Percentiles rank a stretch among this genome's conserved stretches.
These are phyloP conservation scores for Prosapia bicincta DNA, from an alignment of 2,888 invertebrate genomes.

Conservation along the genomic window DNA sequence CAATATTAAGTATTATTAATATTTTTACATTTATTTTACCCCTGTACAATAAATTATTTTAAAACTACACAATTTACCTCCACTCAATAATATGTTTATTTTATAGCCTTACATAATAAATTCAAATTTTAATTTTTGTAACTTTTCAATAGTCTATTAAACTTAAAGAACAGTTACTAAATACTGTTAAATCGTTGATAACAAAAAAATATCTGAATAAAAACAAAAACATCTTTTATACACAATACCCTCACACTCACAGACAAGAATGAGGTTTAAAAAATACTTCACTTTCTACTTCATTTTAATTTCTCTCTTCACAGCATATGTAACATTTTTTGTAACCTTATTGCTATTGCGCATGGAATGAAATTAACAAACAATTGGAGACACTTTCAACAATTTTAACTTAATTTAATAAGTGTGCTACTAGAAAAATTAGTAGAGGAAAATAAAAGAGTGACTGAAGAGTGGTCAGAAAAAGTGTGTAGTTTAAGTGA, in stretches of 20 bases:
- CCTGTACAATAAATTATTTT: neutral
- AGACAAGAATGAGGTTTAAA: no score
- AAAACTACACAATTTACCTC: neutral
- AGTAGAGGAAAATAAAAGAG: no score
- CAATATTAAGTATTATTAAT: neutral
- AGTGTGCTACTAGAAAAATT: no score
- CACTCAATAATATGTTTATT: neutral
- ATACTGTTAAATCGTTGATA: neutral
- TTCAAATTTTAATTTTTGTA: neutral
- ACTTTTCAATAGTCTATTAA: neutral
- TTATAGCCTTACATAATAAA: neutral
- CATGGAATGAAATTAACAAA: no score
- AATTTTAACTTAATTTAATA: no score
- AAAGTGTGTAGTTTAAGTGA: no score
- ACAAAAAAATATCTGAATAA: neutral
- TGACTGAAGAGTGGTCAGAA: no score
- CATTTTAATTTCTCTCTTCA: no score
- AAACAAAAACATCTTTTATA: neutral
- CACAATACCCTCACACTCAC: neutral
- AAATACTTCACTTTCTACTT: no score
- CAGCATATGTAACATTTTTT: no score
- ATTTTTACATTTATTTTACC: neutral
- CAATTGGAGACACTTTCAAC: no score
- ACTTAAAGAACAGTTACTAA: neutral
- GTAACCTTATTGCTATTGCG: no score